A percentile compares a stretch with the other conserved stretches of the same genome.
These are phyloP conservation scores for Nomada ferruginata DNA, from an alignment of 2,888 invertebrate species.

Conservation along the genomic window DNA sequence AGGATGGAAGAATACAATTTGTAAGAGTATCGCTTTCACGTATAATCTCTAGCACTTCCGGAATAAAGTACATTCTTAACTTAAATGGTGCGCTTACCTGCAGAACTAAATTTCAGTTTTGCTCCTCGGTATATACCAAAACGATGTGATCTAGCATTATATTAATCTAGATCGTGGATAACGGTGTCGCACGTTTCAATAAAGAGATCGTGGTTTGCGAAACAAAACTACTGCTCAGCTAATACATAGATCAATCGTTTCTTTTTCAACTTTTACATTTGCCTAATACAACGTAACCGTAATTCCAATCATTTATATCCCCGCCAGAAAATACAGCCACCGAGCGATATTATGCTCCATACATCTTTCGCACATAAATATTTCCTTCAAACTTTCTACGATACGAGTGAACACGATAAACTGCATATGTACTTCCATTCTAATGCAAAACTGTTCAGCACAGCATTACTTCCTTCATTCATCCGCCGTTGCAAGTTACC, in stretches of 20 bases:
- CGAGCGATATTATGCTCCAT: not conserved
- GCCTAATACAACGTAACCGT: not conserved
- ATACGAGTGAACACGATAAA: not conserved
- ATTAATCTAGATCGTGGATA: conserved; percentile 31
- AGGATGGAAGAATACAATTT: conserved; percentile 39
- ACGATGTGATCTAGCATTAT: conserved; percentile 17
- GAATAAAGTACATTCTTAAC: conserved; percentile 32
- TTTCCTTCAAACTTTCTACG: not conserved
- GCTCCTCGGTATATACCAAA: not conserved
- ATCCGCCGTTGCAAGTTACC: not conserved
- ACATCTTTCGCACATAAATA: not conserved
- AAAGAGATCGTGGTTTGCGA: conserved; percentile 21
- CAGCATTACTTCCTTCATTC: not conserved
- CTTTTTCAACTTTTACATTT: not conserved
- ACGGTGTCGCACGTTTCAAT: conserved; percentile 35
- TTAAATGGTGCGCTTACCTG: conserved; percentile 35
- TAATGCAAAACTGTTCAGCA: not conserved
- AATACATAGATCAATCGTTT: not conserved
- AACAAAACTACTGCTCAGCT: no score
- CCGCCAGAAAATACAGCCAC: not conserved
- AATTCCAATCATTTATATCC: not conserved
- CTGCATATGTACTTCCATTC: not conserved
- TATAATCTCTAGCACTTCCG: conserved; percentile 43
- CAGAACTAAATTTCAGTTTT: conserved; percentile 24
- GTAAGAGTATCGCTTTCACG: conserved; percentile 50